Base-by-base conservation (phyloP, 2,797 vertebrate species). In the Megaceryle alcyon region DNA sequence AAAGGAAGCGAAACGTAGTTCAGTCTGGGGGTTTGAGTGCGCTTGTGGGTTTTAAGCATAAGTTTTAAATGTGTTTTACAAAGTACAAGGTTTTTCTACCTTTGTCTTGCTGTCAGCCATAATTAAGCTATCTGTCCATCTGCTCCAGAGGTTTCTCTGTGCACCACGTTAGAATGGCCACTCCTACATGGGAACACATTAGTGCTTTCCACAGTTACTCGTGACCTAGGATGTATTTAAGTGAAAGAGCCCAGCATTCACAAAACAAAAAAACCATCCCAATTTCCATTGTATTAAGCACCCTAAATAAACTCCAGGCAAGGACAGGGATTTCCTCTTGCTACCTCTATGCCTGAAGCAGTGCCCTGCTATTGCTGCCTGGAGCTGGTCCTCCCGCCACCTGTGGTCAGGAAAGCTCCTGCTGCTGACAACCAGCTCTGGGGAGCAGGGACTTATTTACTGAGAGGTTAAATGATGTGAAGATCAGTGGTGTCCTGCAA, bases 231-330 rank as follows among this genome's bases (percentile, higher is more conserved):
- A 1, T 41, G 46, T 5, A 21, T 31, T 12, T 4, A 6, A 39
- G 39, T 4, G 29, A 59, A 64, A 73, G 21, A 21, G 71, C 12
- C 11, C 26, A 12, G 41, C 54, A 2, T 0, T 0, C 2, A 7
- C 31, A 33, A 19, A 76, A 9, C 15, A 63, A 43, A 20, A 46
- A 33, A 33, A 33, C 33, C 0, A 7, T 1, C 48, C 7, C 15
- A 0, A 2, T 29, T 57, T 20, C 22, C 69, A 53, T 22, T 4
- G 7, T 10, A 7, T 14, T 56, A 5, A 5, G 29, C 0, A 6
- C 7, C 49, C 31, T 19, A 9, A 22, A 1, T 6, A 28, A 33
- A 0, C 18, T 5, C 20, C 26, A 11, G 54, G 44, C 1, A 21
- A 33, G 86, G 66, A 6, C 3, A 35, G 39, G 25, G 48, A 1